These are phyloP conservation scores for Probosciger aterrimus DNA, from an alignment of 2,113 vertebrate genomes.

Conservation along the genomic window DNA sequence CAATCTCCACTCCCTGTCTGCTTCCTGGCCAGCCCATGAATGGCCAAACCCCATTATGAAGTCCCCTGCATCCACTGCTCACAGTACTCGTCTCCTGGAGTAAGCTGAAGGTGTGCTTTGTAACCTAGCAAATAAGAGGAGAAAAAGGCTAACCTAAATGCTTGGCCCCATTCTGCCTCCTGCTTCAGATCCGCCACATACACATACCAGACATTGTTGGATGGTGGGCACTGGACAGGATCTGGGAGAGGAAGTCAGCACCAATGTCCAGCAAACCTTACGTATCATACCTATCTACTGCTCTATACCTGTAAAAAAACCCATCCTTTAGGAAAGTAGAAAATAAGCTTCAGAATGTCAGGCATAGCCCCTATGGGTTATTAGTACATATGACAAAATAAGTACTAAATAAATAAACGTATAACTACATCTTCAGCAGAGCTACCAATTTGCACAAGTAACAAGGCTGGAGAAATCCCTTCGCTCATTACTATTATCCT, in stretches of 20 bases:
- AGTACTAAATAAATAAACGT: neutral
- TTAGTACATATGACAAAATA: neutral
- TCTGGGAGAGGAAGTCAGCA: neutral
- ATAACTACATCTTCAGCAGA: neutral
- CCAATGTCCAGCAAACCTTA: neutral
- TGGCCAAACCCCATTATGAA: neutral
- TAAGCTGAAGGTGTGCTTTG: neutral
- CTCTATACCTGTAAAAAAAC: neutral
- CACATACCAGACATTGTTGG: neutral
- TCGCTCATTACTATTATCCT: neutral
- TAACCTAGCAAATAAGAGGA: neutral
- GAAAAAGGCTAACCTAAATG: neutral
- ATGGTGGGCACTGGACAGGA: no score
- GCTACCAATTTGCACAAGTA: neutral
- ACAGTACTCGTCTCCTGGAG: neutral
- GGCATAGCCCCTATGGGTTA: neutral
- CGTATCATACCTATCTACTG: neutral
- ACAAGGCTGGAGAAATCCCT: neutral
- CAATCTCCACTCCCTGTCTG: neutral
- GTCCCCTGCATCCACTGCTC: neutral
- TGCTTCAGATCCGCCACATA: neutral
- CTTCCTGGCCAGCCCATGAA: neutral
- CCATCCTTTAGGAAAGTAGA: neutral
- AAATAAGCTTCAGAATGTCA: neutral
- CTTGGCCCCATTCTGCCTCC: neutral